phyloP scores from a whole-genome alignment of 2,797 vertebrate genomes.

The Brachyrhaphis roseni region DNA sequence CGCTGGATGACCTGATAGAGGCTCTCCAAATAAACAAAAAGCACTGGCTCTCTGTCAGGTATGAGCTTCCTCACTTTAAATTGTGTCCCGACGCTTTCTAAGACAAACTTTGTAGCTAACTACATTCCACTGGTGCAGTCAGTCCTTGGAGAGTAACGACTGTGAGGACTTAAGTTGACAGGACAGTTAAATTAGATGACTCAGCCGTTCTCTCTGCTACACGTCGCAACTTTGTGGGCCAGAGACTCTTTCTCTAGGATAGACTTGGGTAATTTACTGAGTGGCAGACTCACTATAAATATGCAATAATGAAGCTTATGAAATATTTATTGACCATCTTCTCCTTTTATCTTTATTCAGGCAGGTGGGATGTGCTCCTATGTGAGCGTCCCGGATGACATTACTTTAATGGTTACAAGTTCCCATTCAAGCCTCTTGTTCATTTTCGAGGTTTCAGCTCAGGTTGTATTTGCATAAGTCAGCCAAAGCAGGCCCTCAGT shows the following conservation, averaged over 20 bases:
- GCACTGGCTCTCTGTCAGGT: conserved; percentile 2
- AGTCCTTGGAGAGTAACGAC: not conserved
- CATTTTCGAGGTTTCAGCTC: conserved; percentile 43
- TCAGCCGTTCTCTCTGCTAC: conserved; percentile 2
- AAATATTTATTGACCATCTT: conserved; percentile 67
- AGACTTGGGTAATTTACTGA: conserved; percentile 56
- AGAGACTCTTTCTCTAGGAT: conserved; percentile 47
- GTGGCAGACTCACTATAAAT: conserved; percentile 65
- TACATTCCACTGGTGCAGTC: conserved; percentile 15
- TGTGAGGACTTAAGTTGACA: conserved; percentile 17
- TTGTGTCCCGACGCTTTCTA: conserved; percentile 3
- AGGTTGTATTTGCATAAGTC: conserved; percentile 62
- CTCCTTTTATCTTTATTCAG: conserved; percentile 25
- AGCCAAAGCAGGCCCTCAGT: conserved; percentile 41
- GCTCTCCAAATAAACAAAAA: not conserved
- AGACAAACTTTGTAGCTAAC: conserved; percentile 30
- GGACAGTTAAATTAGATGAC: conserved; percentile 37
- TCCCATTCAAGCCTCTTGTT: conserved; percentile 40
- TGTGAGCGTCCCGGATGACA: conserved; percentile 40
- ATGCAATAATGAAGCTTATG: conserved; percentile 67
- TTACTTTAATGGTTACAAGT: conserved; percentile 46
- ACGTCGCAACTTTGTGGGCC: conserved; percentile 30
- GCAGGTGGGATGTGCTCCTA: conserved; percentile 55
- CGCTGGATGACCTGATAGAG: not conserved
- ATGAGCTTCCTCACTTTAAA: not conserved